Evolutionary conservation across 2,888 invertebrate genomes (phyloP).

Genomic region (Aporophyla lueneburgensis): DNA sequence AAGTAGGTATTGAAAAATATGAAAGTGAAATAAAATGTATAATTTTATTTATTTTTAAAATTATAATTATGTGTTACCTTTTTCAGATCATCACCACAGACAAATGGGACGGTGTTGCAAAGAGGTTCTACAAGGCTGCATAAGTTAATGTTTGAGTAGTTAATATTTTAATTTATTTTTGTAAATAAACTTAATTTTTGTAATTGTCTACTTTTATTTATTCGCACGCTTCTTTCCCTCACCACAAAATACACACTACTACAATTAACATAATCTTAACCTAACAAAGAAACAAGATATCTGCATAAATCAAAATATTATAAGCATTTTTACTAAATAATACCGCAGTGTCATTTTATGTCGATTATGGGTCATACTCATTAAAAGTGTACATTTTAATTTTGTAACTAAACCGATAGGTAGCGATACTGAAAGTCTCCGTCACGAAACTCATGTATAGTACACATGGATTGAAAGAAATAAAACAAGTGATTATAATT

Average conservation of each 20-base stretch:
- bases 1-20: not conserved
- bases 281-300: not conserved
- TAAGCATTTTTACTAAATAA: not conserved
- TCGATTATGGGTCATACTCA: no score
- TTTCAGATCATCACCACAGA: slow-evolving; percentile 69
- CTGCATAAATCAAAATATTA: not conserved
- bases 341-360: not conserved
- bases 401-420: no score
- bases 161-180: slow-evolving; percentile 48
- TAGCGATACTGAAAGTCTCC: no score
- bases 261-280: not conserved
- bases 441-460: no score
- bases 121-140: slow-evolving; percentile 69
- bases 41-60: not conserved
- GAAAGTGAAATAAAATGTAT: not conserved
- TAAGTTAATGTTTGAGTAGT: slow-evolving; percentile 49
- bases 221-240: not conserved
- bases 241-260: not conserved
- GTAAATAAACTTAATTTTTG: slow-evolving; percentile 22
- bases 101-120: slow-evolving; percentile 71
- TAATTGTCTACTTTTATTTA: slow-evolving; percentile 1
- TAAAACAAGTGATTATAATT: no score
- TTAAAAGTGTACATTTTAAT: no score
- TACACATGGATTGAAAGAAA: no score
- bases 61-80: not conserved